Base-by-base conservation (phyloP, 2,888 invertebrate genomes). In the Yponomeuta cagnagella region DNA sequence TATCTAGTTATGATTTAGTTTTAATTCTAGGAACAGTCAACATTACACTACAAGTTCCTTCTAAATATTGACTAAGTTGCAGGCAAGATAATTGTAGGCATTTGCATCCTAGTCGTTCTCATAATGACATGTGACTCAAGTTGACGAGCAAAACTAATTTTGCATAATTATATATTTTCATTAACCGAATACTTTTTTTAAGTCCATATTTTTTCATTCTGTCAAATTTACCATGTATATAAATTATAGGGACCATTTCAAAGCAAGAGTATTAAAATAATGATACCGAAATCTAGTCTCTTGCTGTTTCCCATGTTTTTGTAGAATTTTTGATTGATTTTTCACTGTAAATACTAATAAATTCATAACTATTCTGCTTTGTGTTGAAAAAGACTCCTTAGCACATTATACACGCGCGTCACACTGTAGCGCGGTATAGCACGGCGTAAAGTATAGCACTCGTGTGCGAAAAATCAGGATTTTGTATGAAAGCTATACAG, bases 201-300 rank as follows among this genome's bases (percentile, higher is more conserved):
- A 12, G 65, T 0, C 65, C 30, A 64, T 65, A 10, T 31, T 9
- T 10, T 33, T 33, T 58, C 52, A 12, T 65, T 65, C 23, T 30
- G 1, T 30, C 33, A 31, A 23, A 65, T 69, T 31, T 63, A 71
- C 43, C 63, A 63, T 68, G 43, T 63, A 23, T 43, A 63, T 68
- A 30, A 66, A 75, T 73, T 72, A 65, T 74, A 73, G 78, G 78
- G 78, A 78, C 78, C 78, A 78, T 74, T 75, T 73, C 43, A 73
- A 70, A 72, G 52, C 52, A 58, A 75, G 73, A 76, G 73, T 75
- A 73, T 74, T 74, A 72, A 67, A 65, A 65, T 65, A 33, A 65
- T 58, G 33, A 65, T 65, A 10, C 65, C 5, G 65, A 65, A 65
- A 33, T 23, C n/a, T 74, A 71, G 73, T 73, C 73, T 76, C 77